Evolutionary conservation across 2,888 invertebrate genomes (phyloP), one percentile per base, ranked within the genome.

Genomic region (Stenichneumon culpator): DNA sequence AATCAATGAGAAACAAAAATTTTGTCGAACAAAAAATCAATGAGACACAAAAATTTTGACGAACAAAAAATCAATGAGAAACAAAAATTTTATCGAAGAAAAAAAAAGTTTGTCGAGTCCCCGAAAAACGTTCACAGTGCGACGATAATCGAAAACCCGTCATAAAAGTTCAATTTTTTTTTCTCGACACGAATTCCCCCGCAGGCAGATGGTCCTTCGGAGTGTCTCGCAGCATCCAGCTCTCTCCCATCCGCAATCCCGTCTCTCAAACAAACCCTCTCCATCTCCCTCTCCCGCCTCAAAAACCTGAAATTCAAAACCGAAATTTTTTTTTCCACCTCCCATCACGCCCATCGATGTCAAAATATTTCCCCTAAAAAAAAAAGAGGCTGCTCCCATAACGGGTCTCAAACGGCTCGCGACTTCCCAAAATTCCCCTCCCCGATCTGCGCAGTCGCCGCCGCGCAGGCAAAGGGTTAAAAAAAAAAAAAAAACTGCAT

Each of bases 361-460:
- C 93, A 93, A 92, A 94, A 94, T 93, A 94, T 93, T 93, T 93
- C 90, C 88, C 75, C 84, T 86, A 82, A 65, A 47, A 47, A 47
- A 44, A 44, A 47, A 47, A 47, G 39, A 39, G 39, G 39, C 39
- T 11, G 11, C 11, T 39, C 39, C 39, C 11, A 39, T 39, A 39
- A 9, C 39, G 39, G 39, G 39, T 39, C 39, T 11, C 9, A 39
- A 39, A 39, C 39, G 1, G 32, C 32, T 32, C 32, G 7, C 32
- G 0, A 39, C 39, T 39, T 39, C 39, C 39, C 39, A 39, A 39
- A 39, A 39, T 1, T 3, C 36, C 39, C 39, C 11, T 2, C 39
- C 2, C 11, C 39, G 11, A 2, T 2, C 11, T 39, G 39, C 39
- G 39, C 39, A 11, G 11, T 6, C 5, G 2, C 11, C 39, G 11